A percentile compares a stretch with the other conserved stretches of the same genome.
Evolutionary conservation across 2,888 invertebrate species (phyloP).

Genomic region (Pycnomerus fuliginosus): DNA sequence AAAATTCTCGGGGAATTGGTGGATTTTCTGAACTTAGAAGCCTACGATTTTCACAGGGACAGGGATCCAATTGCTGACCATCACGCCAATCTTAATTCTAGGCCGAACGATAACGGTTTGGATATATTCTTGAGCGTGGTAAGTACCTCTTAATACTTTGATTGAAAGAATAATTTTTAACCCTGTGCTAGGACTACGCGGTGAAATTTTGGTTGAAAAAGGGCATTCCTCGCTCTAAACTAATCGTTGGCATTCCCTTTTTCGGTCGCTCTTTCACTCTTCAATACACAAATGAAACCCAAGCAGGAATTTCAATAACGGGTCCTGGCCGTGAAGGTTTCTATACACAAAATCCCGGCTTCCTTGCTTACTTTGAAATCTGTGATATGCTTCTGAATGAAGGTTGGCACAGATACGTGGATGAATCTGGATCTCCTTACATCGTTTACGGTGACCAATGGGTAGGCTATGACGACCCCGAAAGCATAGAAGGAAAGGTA

Average conservation of each 20-base stretch:
- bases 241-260: slow-evolving; percentile 71
- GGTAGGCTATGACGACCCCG: slow-evolving; percentile 75
- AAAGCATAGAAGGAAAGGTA: slow-evolving; percentile 67
- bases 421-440: slow-evolving; percentile 67
- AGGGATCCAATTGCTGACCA: slow-evolving; percentile 53
- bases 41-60: slow-evolving; percentile 62
- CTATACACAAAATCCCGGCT: slow-evolving; percentile 68
- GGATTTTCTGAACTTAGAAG: slow-evolving; percentile 69
- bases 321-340: slow-evolving; percentile 66
- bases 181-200: slow-evolving; percentile 60
- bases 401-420: slow-evolving; percentile 49
- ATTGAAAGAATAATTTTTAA: not conserved
- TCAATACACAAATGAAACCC: slow-evolving; percentile 55
- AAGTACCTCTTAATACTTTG: no score
- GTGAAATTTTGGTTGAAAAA: slow-evolving; percentile 65
- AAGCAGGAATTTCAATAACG: slow-evolving; percentile 59
- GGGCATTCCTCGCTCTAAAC: slow-evolving; percentile 65
- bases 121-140: slow-evolving; percentile 58
- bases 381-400: slow-evolving; percentile 49
- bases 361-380: slow-evolving; percentile 74
- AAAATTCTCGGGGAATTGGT: slow-evolving; percentile 60
- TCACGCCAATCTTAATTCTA: slow-evolving; percentile 55
- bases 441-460: slow-evolving; percentile 72
- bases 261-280: slow-evolving; percentile 73
- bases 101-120: slow-evolving; percentile 54